Percentiles rank a stretch among this genome's conserved stretches.
These are phyloP conservation scores for Neomorphus geoffroyi DNA, from an alignment of 2,797 vertebrate species.

Conservation along the genomic window DNA sequence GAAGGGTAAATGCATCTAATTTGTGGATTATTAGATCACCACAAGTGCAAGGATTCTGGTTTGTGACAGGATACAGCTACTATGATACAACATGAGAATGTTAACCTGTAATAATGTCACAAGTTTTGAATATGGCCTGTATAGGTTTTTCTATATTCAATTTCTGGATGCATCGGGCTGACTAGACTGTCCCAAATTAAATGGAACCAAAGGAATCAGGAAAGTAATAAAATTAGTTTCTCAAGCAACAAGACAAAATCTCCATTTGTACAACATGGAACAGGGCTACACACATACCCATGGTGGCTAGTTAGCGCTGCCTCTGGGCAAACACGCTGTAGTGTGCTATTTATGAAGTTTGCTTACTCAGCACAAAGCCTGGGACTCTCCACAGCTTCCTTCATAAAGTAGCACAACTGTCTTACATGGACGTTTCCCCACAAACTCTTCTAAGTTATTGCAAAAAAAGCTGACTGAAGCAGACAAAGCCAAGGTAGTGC, in stretches of 20 bases:
- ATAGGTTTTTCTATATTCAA: neutral
- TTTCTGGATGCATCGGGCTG: neutral
- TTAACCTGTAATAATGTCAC: neutral
- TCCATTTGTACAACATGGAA: rapidly evolving
- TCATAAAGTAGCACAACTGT: neutral
- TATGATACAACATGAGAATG: neutral
- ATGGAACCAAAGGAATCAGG: neutral
- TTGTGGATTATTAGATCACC: neutral
- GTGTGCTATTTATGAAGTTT: neutral
- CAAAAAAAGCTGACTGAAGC: neutral
- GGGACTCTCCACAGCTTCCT: neutral
- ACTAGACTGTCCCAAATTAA: neutral
- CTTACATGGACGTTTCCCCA: neutral
- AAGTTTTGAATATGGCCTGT: neutral
- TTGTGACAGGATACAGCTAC: neutral
- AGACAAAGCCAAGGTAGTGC: rapidly evolving
- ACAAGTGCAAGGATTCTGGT: neutral
- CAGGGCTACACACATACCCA: neutral
- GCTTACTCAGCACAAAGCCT: neutral
- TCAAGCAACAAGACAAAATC: neutral
- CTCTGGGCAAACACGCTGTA: neutral
- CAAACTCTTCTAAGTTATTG: neutral
- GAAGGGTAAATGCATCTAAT: neutral
- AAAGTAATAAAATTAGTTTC: neutral
- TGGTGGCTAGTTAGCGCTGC: neutral